Conservation (phyloP, 2,113 vertebrate genomes). For the Notothenia coriiceps region DNA sequence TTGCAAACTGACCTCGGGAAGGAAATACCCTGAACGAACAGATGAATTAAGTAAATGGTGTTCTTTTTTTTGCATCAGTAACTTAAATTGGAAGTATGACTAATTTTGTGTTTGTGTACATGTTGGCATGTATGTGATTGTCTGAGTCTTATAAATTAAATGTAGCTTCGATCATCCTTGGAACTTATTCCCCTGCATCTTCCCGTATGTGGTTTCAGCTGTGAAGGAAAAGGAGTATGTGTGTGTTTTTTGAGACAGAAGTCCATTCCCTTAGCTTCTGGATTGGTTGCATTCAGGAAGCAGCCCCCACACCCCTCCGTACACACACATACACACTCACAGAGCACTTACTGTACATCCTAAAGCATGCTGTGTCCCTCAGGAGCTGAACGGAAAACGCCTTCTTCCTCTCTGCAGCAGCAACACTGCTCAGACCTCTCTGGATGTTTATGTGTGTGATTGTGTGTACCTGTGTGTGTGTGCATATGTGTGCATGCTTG, state of each 20-base stretch:
- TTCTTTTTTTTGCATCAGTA: constrained; percentile 27
- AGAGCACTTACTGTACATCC: constrained; percentile 76
- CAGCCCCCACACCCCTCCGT: constrained; percentile 34
- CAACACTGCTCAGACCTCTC: constrained; percentile 17
- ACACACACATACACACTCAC: constrained; percentile 40
- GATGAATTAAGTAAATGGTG: constrained; percentile 6
- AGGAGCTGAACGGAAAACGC: constrained; percentile 72
- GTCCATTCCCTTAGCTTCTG: constrained; percentile 63
- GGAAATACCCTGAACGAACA: constrained; percentile 37
- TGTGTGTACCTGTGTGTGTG: constrained; percentile 18
- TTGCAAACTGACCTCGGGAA: constrained; percentile 40
- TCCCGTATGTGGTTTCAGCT: constrained; percentile 60
- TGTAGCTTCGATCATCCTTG: constrained; percentile 21
- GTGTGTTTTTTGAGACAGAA: constrained; percentile 31
- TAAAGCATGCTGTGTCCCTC: constrained; percentile 71
- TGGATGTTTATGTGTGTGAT: constrained; percentile 4
- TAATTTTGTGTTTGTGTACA: neutral
- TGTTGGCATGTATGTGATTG: constrained; percentile 7
- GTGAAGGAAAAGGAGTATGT: constrained; percentile 47
- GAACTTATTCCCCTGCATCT: constrained; percentile 46
- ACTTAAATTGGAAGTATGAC: constrained; percentile 11
- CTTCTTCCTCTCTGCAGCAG: constrained; percentile 73
- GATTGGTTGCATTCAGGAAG: constrained; percentile 72
- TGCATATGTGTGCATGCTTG: constrained; percentile 8
- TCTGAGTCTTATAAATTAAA: constrained; percentile 41